Conservation (phyloP, 2,113 vertebrate species). For the Campylomormyrus tamandua region DNA sequence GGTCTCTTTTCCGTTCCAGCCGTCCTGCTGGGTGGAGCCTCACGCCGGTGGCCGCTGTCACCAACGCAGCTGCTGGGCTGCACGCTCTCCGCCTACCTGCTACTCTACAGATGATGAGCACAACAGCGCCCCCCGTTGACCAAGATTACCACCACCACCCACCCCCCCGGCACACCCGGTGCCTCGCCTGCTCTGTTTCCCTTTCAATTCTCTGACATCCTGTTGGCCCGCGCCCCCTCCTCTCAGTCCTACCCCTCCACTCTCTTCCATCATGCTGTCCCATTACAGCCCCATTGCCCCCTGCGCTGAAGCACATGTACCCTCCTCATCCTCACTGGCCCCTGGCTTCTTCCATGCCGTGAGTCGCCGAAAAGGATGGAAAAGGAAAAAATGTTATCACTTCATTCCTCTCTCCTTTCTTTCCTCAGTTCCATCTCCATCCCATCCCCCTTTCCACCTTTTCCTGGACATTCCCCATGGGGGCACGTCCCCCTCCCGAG, state of each 20-base stretch:
- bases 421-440: neutral
- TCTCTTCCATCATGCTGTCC: neutral
- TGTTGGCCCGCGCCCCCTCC: neutral
- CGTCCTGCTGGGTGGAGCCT: slow-evolving; percentile 58
- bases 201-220: slow-evolving; percentile 18
- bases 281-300: slow-evolving; percentile 14
- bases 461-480: neutral
- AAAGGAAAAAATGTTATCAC: slow-evolving; percentile 10
- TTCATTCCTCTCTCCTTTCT: neutral
- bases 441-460: neutral
- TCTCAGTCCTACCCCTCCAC: neutral
- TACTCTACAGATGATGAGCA: slow-evolving; percentile 66
- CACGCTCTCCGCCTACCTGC: slow-evolving; percentile 46
- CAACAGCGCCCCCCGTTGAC: slow-evolving; percentile 39
- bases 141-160: slow-evolving; percentile 36
- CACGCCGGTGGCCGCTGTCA: slow-evolving; percentile 35
- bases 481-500: slow-evolving; percentile 39
- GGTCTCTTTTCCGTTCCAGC: slow-evolving; percentile 7
- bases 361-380: neutral
- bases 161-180: neutral
- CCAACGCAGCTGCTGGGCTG: slow-evolving; percentile 47
- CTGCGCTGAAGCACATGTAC: neutral
- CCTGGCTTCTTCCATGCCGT: neutral
- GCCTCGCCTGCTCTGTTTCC: slow-evolving; percentile 30
- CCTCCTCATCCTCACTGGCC: neutral